Percentiles rank a stretch among this genome's conserved stretches.
These are phyloP conservation scores for Campylorhamphus procurvoides DNA, from an alignment of 2,113 vertebrate species.

Conservation along the genomic window DNA sequence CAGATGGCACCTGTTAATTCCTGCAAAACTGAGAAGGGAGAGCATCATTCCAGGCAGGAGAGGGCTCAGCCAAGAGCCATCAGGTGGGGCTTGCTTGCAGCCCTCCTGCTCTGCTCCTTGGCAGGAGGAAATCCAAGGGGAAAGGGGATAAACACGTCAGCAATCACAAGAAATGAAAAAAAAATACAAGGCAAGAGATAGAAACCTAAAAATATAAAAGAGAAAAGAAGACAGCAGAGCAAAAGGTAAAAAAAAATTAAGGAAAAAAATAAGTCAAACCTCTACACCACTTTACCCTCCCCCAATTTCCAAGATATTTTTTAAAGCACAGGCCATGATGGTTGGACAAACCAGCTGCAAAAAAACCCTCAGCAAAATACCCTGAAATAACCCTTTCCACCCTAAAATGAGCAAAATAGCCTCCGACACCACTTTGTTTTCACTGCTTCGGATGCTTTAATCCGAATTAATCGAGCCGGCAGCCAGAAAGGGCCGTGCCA, in stretches of 20 bases:
- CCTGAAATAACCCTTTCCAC: neutral
- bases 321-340: neutral
- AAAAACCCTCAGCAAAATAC: neutral
- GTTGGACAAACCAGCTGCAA: neutral
- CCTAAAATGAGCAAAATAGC: neutral
- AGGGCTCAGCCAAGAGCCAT: neutral
- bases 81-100: neutral
- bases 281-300: neutral
- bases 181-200: neutral
- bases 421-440: accelerated
- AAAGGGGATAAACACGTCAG: accelerated
- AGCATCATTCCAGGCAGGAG: accelerated
- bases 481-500: accelerated
- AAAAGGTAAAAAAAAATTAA: neutral
- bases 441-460: neutral
- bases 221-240: neutral
- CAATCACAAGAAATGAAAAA: neutral
- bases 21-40: neutral
- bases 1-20: neutral
- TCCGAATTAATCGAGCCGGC: accelerated
- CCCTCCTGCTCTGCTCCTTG: neutral
- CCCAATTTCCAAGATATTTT: neutral
- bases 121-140: neutral
- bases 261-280: neutral
- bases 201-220: neutral